phyloP scores from a whole-genome alignment of 1,140 invertebrate genomes.

The Drosophila sturtevanti region DNA sequence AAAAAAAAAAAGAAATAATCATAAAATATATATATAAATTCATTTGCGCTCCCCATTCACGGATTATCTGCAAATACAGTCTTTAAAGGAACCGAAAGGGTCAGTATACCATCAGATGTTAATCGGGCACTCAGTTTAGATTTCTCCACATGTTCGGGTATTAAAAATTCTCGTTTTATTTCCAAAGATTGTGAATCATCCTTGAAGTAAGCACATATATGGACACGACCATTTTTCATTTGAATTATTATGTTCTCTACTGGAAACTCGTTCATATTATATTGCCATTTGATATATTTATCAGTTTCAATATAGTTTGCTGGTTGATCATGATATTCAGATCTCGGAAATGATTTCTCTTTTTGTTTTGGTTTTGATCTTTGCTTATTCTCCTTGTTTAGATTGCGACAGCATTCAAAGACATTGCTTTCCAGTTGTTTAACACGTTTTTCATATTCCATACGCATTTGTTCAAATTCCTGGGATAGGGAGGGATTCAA shows the following conservation, averaged over 20 bases:
- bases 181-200: background rate
- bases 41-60: background rate
- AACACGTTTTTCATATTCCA: background rate
- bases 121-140: conserved; percentile 19
- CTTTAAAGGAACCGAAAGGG: conserved; percentile 11
- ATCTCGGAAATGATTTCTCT: background rate
- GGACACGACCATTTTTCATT: background rate
- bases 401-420: conserved; percentile 7
- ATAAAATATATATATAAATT: background rate
- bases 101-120: conserved; percentile 16
- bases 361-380: background rate
- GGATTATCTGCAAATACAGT: background rate
- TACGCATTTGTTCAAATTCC: conserved; percentile 20
- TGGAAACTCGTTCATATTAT: conserved; percentile 31
- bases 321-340: background rate
- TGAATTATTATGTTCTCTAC: conserved; percentile 19
- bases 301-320: background rate
- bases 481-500: conserved; percentile 11
- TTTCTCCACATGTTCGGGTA: conserved; percentile 23
- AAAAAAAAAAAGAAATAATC: background rate
- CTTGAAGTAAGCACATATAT: conserved; percentile 13
- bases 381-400: background rate
- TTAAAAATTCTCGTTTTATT: conserved; percentile 14
- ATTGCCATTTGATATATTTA: conserved; percentile 25
- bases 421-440: conserved; percentile 33